Evolutionary conservation across 2,888 invertebrate genomes (phyloP).

Genomic region (Tipula unca): DNA sequence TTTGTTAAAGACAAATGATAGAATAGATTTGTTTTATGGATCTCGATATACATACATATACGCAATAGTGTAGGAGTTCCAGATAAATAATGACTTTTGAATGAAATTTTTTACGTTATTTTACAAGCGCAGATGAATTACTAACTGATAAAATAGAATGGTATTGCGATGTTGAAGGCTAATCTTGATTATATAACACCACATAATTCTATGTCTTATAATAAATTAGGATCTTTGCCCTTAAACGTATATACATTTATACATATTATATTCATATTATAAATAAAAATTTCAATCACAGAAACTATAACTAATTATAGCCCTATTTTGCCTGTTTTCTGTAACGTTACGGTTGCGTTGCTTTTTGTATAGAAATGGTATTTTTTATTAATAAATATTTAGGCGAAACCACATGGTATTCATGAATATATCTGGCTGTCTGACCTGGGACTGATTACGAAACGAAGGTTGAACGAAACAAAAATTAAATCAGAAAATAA

Average conservation of each 20-base stretch:
- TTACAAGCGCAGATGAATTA: not conserved
- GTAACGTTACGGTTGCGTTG: too few relatives aligned
- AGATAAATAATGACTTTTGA: not conserved
- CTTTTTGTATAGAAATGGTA: too few relatives aligned
- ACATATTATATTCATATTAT: not conserved
- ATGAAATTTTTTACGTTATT: not conserved
- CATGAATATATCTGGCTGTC: too few relatives aligned
- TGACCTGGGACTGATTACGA: too few relatives aligned
- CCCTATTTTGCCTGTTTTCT: too few relatives aligned
- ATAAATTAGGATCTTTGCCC: not conserved
- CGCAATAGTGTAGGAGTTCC: too few relatives aligned
- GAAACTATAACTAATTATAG: too few relatives aligned
- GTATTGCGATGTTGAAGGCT: not conserved
- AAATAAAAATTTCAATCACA: not conserved
- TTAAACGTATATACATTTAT: not conserved
- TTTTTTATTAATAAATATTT: too few relatives aligned
- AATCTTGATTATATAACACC: not conserved
- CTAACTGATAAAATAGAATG: not conserved
- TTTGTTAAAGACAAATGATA: not conserved
- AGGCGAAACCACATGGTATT: too few relatives aligned
- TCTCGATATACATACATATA: not conserved
- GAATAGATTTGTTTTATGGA: not conserved
- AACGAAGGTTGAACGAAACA: too few relatives aligned
- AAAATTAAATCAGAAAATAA: too few relatives aligned
- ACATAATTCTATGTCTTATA: not conserved